phyloP scores from a whole-genome alignment of 2,797 vertebrate genomes.

The Phataginus tetradactyla region DNA sequence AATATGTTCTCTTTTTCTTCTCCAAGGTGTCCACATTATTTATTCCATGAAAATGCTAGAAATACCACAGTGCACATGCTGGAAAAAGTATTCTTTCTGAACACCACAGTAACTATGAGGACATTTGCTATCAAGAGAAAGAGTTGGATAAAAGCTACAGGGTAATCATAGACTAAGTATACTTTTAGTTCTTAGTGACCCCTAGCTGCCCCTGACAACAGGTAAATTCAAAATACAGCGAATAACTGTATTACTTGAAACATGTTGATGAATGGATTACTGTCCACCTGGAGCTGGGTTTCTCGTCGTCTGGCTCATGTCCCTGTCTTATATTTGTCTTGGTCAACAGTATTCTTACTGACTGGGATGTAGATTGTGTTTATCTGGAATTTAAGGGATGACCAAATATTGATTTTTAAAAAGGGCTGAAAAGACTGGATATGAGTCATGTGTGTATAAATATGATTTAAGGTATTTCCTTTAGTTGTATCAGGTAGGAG shows the following conservation, averaged over 20 bases:
- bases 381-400: neutral
- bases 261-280: neutral
- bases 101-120: neutral
- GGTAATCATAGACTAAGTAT: neutral
- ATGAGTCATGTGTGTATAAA: neutral
- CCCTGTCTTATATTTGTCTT: neutral
- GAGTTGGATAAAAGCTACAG: neutral
- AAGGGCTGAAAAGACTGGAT: neutral
- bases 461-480: neutral
- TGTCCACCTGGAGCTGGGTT: neutral
- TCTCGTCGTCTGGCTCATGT: neutral
- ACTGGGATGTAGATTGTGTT: neutral
- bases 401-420: neutral
- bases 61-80: neutral
- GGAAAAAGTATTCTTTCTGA: neutral
- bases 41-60: neutral
- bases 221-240: conserved; percentile 1
- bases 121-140: neutral
- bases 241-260: neutral
- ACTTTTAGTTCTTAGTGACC: neutral
- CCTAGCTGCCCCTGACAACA: neutral
- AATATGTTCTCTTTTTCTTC: neutral
- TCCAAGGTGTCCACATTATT: neutral
- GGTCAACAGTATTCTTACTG: neutral
- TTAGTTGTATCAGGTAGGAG: neutral